Base-by-base conservation (phyloP, 92 coral and sea anemone genomes). In the Phenganax stokvisi region DNA sequence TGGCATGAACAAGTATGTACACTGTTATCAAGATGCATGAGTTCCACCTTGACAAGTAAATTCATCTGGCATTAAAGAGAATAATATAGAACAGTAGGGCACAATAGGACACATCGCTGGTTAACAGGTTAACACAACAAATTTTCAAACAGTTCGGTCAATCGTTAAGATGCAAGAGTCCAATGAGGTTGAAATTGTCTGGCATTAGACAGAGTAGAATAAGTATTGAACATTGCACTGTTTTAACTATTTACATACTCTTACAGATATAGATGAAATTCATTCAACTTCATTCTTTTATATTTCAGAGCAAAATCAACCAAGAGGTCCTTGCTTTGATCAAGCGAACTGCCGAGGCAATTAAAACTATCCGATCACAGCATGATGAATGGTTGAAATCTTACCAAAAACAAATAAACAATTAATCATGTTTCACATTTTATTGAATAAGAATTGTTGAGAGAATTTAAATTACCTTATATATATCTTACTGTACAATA, bases 291-390 rank as follows among this genome's bases (percentile, higher is more conserved):
- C 7, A 71, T 17, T 20, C n/a, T 75, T n/a, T 9, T 20, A 59
- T 51, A 3, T 76, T 76, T 30, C 83, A 90, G 94, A 88, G 79
- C 76, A 81, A 73, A 51, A 72, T 86, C 29, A 88, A 90, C 67
- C 76, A 76, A 69, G 91, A 87, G 63, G 88, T 90, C 13, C 76
- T 90, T 10, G 88, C 83, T 17, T 75, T 84, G 15, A 88, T 90
- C 57, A 57, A 86, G 52, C 84, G 77, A 81, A 86, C 91, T 29
- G 87, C 85, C 29, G 85, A 86, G 58, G 88, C 89, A 16, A 90
- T 90, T 12, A 79, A 85, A 60, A 58, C 81, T 53, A 85, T 90
- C 71, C 87, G 94, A 68, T 74, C 70, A 54, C 74, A 87, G 62
- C 78, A 86, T 54, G 51, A 62, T 51, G 76, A 75, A 63, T 83